These are phyloP conservation scores for Epizoanthus fatuus DNA, from an alignment of 92 coral and sea anemone genomes.

Conservation along the genomic window DNA sequence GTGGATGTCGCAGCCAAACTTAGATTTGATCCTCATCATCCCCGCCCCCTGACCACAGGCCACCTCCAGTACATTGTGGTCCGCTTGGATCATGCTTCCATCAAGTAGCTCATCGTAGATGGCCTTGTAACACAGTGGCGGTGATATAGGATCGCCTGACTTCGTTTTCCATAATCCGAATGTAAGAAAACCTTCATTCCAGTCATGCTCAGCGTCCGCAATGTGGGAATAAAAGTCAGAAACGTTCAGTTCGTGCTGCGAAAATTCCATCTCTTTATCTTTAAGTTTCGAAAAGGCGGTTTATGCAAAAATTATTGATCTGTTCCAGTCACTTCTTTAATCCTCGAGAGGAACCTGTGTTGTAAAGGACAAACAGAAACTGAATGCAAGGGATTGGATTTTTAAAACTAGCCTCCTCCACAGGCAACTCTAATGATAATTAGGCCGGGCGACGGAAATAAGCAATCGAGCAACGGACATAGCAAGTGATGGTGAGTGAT, in stretches of 20 bases:
- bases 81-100: constrained; percentile 39
- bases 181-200: constrained; percentile 52
- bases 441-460: no score
- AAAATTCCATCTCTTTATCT: constrained; percentile 10
- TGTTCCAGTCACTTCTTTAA: no score
- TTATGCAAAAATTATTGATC: no score
- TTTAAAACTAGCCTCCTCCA: no score
- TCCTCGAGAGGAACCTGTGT: no score
- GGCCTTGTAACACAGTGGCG: constrained; percentile 29
- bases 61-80: constrained; percentile 46
- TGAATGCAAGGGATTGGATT: no score
- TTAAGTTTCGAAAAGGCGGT: background rate
- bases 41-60: constrained; percentile 59
- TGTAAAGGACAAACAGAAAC: no score
- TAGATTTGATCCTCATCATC: constrained; percentile 32
- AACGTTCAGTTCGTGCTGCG: constrained; percentile 48
- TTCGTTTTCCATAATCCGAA: constrained; percentile 55
- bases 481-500: no score
- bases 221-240: constrained; percentile 41
- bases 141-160: constrained; percentile 36
- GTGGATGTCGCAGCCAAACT: constrained; percentile 25
- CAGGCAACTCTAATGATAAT: no score
- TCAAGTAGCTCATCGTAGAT: constrained; percentile 42
- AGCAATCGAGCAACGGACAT: no score
- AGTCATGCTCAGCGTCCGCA: constrained; percentile 33